Percentiles rank a stretch among this genome's conserved stretches.
These are phyloP conservation scores for Drosophila vallismaia DNA, from an alignment of 2,888 invertebrate species.

Conservation along the genomic window DNA sequence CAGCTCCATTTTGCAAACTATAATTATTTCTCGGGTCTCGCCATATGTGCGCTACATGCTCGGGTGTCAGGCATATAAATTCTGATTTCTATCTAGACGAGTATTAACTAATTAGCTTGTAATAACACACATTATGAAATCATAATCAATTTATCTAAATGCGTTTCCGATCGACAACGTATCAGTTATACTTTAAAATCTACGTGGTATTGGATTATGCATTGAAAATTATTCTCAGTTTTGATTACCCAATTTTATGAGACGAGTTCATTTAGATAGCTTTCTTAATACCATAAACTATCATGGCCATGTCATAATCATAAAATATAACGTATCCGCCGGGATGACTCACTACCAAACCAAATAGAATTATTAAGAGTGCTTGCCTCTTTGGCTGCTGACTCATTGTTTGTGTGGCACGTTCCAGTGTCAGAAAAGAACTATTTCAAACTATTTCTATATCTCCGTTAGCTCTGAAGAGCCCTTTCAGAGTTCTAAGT, in stretches of 20 bases:
- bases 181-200: constrained; percentile 6
- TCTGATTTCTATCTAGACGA: constrained; percentile 20
- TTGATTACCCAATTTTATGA: not conserved
- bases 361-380: constrained; percentile 16
- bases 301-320: constrained; percentile 4
- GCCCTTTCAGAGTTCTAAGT: constrained; percentile 15
- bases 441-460: constrained; percentile 15
- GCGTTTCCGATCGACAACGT: constrained; percentile 23
- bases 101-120: constrained; percentile 46
- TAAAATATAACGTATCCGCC: constrained; percentile 16
- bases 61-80: constrained; percentile 10
- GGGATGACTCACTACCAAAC: constrained; percentile 9
- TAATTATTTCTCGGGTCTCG: constrained; percentile 51
- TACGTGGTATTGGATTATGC: constrained; percentile 6
- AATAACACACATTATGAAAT: constrained; percentile 43
- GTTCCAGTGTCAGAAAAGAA: constrained; percentile 21
- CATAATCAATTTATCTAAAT: constrained; percentile 43
- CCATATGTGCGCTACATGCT: constrained; percentile 2
- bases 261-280: not conserved
- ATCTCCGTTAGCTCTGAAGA: constrained; percentile 4
- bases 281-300: constrained; percentile 4
- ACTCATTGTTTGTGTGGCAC: constrained; percentile 36
- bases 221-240: not conserved
- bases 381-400: constrained; percentile 4
- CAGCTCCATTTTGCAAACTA: constrained; percentile 55